Evolutionary conservation across 92 coral and sea anemone genomes (phyloP).

Genomic region (Epizoanthus rinbou): DNA sequence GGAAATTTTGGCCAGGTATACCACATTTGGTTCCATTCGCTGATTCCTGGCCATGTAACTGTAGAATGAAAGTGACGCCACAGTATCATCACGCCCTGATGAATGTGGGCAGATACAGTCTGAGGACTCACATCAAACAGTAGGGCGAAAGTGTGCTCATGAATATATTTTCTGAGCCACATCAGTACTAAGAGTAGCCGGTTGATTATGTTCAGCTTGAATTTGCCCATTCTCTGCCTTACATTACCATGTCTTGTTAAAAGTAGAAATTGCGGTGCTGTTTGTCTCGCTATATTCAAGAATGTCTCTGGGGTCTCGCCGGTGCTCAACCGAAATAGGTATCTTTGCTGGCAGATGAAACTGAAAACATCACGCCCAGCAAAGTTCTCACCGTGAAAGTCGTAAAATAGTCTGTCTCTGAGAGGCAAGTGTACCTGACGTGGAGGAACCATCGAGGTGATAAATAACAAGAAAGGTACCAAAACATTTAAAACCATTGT

Average conservation of each 20-base stretch:
- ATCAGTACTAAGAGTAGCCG: slow-evolving; percentile 20
- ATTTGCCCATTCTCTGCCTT: slow-evolving; percentile 23
- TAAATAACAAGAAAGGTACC: slow-evolving; percentile 36
- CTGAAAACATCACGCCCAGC: slow-evolving; percentile 40
- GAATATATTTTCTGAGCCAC: slow-evolving; percentile 39
- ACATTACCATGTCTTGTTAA: slow-evolving; percentile 37
- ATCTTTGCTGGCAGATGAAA: slow-evolving; percentile 29
- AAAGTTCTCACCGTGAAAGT: slow-evolving; percentile 27
- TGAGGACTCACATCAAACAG: slow-evolving; percentile 17
- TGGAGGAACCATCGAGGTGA: slow-evolving; percentile 40
- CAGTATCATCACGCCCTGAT: no score
- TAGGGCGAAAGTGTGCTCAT: slow-evolving; percentile 1
- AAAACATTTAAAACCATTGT: slow-evolving; percentile 41
- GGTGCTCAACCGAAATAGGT: slow-evolving; percentile 39
- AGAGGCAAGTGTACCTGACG: slow-evolving; percentile 40
- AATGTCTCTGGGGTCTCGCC: slow-evolving; percentile 39
- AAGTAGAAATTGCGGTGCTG: slow-evolving; percentile 18
- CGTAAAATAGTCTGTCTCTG: slow-evolving; percentile 39
- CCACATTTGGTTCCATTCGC: no score
- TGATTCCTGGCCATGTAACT: no score
- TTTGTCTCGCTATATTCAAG: slow-evolving; percentile 18
- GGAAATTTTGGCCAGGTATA: slow-evolving; percentile 19
- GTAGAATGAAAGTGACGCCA: no score
- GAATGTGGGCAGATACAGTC: slow-evolving; percentile 17
- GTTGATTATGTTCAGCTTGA: slow-evolving; percentile 20